Percentiles rank a stretch among this genome's conserved stretches.
Evolutionary conservation across 2,113 vertebrate genomes (phyloP).

Genomic region (Petrocephalus microphthalmus): DNA sequence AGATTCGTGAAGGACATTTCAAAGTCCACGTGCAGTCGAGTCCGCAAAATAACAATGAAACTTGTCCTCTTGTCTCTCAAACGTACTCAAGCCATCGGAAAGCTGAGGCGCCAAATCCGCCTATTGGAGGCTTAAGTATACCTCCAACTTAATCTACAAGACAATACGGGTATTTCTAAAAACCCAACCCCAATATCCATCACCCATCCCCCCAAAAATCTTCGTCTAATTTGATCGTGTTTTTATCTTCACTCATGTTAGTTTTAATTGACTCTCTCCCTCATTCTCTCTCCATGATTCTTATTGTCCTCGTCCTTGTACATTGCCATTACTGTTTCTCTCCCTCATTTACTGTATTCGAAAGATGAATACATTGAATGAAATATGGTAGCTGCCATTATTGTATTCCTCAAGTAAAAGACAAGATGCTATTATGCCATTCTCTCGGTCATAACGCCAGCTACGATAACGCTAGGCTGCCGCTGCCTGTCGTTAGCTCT

Average conservation of each 20-base stretch:
- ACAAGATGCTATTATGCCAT: conserved; percentile 21
- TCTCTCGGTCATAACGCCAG: conserved; percentile 51
- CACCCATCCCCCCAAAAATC: conserved; percentile 48
- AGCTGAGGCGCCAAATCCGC: conserved; percentile 35
- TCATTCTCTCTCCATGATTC: background rate
- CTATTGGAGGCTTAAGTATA: conserved; percentile 47
- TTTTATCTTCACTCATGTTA: conserved; percentile 45
- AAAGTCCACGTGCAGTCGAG: conserved; percentile 57
- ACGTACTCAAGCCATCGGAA: conserved; percentile 41
- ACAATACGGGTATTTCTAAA: conserved; percentile 40
- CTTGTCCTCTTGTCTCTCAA: conserved; percentile 46
- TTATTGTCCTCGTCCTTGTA: background rate
- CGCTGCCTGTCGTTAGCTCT: conserved; percentile 74
- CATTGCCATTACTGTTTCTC: background rate
- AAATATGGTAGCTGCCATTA: background rate
- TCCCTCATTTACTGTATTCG: background rate
- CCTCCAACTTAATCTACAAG: conserved; percentile 54
- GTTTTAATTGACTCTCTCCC: conserved; percentile 24
- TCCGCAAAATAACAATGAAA: conserved; percentile 40
- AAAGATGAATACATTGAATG: background rate
- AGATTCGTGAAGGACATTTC: conserved; percentile 88
- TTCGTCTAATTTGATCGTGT: conserved; percentile 7
- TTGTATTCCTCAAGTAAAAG: background rate
- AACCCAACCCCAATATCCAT: conserved; percentile 42
- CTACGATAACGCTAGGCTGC: conserved; percentile 63